Evolutionary conservation across 2,888 invertebrate genomes (phyloP), one percentile per base, ranked within the genome.

Genomic region (Eulithis testata): DNA sequence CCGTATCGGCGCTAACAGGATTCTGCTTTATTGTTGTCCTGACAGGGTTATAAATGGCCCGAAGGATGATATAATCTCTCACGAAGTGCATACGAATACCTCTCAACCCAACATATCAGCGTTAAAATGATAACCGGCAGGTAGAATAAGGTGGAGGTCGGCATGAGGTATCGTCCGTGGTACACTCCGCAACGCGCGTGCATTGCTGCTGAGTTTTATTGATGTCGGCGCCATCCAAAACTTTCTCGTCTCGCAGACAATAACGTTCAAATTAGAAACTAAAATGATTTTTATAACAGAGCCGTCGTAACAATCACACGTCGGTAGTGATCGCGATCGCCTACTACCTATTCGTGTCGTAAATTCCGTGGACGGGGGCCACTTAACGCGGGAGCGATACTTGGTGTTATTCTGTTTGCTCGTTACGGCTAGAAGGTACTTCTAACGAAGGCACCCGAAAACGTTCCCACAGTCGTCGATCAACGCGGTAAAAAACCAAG

Each of bases 381-480:
- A 91, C 91, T 91, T 90, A 91, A 87, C 91, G 87, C 86, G 85
- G 86, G 82, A 84, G 87, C 89, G 87, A 87, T 88, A 89, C 85
- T 86, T 78, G 78, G 82, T 87, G 88, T 85, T 87, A 87, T 87
- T 87, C 76, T 92, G 90, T 93, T 93, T 93, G 89, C 91, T 91
- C 86, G 91, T 91, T 91, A 92, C 88, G 75, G 80, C 77, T 78
- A 90, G 87, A 87, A 88, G 85, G 88, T 88, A 88, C 90, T 91
- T 86, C 86, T 90, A 88, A 91, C 87, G 89, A 89, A 91, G 86
- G 88, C 91, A 89, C 86, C 90, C 83, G 84, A 89, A 88, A 90
- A 83, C 80, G 84, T 93, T 93, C 93, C 93, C 93, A 93, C 93
- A 92, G 91, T 91, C 91, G 88, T 90, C 92, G 89, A 91, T 90